Evolutionary conservation across 2,113 vertebrate species (phyloP), one percentile per base, ranked within the genome.

Genomic region (Microtus ochrogaster): DNA sequence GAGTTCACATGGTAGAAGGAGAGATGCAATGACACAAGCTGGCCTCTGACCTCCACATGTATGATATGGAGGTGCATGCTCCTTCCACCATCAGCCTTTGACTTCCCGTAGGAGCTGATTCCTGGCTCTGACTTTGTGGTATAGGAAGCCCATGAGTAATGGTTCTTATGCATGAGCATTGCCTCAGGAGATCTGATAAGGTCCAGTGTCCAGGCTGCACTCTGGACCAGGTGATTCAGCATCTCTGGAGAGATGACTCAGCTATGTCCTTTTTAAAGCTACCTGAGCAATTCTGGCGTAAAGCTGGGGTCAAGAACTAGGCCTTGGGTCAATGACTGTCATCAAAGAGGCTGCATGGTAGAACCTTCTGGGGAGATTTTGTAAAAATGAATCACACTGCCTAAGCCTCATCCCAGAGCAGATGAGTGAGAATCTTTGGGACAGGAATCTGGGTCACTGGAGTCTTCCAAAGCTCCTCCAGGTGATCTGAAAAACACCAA

Each of bases 381-480:
- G 22, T 36, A 41, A 88, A 65, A 66, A 22, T 49, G 5, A 33
- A 58, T 49, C 78, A 49, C 58, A 81, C 16, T 39, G 13, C 39
- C 65, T 52, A 41, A 63, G 5, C 63, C 47, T 74, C 30, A 26
- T 4, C 30, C 36, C n/a, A 47, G 33, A 72, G 44, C 33, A 68
- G 88, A 73, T 68, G 89, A 89, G 83, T 83, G 52, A 49, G 89
- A 44, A 65, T 84, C 61, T 77, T 49, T 58, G n/a, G 63, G 82
- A 78, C 87, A 94, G 79, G 52, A 17, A 11, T 39, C 78, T 61
- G 79, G 61, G 49, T 30, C 72, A 44, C 24, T 83, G 6, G 49
- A 21, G 44, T 49, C 94, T 73, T 91, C 79, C 63, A 73, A 21
- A 74, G 14, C 16, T 39, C 52, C 13, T 58, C 74, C 33, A 39